Conservation (phyloP, 2,888 invertebrate species). For the Stramonita haemastoma region DNA sequence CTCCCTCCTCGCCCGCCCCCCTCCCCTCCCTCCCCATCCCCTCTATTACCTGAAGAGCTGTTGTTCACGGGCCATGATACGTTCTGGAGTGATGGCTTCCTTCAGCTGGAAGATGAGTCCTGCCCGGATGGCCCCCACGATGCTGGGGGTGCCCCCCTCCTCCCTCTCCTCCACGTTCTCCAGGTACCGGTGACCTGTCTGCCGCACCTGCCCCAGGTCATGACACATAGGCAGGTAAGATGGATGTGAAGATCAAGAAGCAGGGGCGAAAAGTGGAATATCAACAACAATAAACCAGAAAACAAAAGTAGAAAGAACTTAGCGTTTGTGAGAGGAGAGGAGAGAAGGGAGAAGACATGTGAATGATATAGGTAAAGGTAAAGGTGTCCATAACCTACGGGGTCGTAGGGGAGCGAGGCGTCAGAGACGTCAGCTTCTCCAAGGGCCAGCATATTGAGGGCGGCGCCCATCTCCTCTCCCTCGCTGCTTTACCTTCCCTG, state of each 20-base stretch:
- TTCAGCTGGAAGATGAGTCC: slow-evolving; percentile 92
- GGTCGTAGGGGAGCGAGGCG: too few relatives aligned
- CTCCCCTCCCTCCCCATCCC: too few relatives aligned
- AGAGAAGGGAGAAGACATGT: not conserved
- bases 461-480: too few relatives aligned
- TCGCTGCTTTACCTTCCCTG: too few relatives aligned
- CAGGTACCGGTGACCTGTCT: slow-evolving; percentile 79
- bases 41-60: slow-evolving; percentile 70
- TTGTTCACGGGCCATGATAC: slow-evolving; percentile 82
- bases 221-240: too few relatives aligned
- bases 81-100: slow-evolving; percentile 86
- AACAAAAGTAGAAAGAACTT: not conserved
- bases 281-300: not conserved
- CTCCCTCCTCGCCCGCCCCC: too few relatives aligned
- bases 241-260: too few relatives aligned
- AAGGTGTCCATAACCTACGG: too few relatives aligned
- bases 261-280: too few relatives aligned
- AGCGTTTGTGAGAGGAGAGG: not conserved
- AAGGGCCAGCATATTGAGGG: too few relatives aligned
- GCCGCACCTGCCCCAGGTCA: slow-evolving; percentile 62
- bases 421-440: too few relatives aligned
- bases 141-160: slow-evolving; percentile 86
- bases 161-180: slow-evolving; percentile 80
- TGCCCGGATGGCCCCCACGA: slow-evolving; percentile 89
- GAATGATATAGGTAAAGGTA: too few relatives aligned